Evolutionary conservation across 2,113 vertebrate genomes (phyloP).

Genomic region (Tor tambroides): DNA sequence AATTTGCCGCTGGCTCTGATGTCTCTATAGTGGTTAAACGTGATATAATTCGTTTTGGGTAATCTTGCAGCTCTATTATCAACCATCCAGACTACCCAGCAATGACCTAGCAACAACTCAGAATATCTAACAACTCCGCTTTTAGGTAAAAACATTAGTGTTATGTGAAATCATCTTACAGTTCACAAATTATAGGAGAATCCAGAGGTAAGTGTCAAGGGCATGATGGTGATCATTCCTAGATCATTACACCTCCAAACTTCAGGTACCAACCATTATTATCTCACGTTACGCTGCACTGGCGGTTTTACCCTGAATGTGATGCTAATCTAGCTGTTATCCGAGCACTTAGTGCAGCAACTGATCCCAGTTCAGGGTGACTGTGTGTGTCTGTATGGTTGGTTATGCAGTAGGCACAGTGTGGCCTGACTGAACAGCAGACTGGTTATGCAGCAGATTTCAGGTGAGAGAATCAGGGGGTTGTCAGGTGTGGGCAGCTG

Average conservation of each 20-base stretch:
- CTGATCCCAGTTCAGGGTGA: constrained; percentile 26
- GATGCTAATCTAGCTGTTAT: constrained; percentile 19
- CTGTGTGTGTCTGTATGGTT: constrained; percentile 14
- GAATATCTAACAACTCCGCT: too few relatives aligned
- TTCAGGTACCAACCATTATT: background rate
- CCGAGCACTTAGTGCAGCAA: constrained; percentile 31
- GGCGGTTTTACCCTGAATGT: background rate
- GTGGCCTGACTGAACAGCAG: constrained; percentile 34
- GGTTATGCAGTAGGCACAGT: constrained; percentile 27
- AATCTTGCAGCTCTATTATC: too few relatives aligned
- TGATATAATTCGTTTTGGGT: too few relatives aligned
- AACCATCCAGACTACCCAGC: too few relatives aligned
- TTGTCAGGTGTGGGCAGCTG: constrained; percentile 68
- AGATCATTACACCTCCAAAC: background rate
- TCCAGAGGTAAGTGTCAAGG: background rate
- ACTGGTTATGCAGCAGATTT: constrained; percentile 54
- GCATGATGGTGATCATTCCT: background rate
- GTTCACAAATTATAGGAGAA: background rate
- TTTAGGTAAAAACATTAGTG: background rate
- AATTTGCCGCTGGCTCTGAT: too few relatives aligned
- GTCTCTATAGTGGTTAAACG: too few relatives aligned
- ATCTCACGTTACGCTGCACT: constrained; percentile 1
- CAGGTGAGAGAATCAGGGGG: constrained; percentile 58
- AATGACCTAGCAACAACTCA: too few relatives aligned
- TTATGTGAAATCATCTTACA: background rate